Conservation (phyloP, 2,113 vertebrate genomes). For the Hiodon tergisus region DNA sequence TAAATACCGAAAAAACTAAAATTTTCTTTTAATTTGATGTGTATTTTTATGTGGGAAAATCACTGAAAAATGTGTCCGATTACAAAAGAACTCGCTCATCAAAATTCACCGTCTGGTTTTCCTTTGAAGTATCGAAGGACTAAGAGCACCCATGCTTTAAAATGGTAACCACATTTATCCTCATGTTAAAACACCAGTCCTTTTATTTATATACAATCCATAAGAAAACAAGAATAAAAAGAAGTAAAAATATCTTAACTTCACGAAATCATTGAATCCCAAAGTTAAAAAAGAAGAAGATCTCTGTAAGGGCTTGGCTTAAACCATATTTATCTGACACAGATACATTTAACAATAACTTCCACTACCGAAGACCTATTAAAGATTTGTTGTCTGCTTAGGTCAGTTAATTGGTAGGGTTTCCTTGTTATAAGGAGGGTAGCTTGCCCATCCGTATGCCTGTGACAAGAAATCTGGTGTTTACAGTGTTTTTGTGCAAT, state of each 20-base stretch:
- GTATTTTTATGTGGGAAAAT: not conserved
- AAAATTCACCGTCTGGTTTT: not conserved
- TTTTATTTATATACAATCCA: conserved; percentile 20
- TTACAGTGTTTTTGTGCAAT: not conserved
- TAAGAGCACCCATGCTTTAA: conserved; percentile 33
- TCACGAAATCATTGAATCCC: conserved; percentile 19
- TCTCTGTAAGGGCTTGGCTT: not conserved
- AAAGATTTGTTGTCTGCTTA: not conserved
- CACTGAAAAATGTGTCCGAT: not conserved
- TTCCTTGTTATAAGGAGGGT: not conserved
- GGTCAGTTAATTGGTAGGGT: not conserved
- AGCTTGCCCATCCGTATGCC: not conserved
- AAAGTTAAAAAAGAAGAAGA: conserved; percentile 27
- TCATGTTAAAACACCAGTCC: conserved; percentile 52
- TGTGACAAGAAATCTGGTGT: not conserved
- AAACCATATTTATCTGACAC: not conserved
- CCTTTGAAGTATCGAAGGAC: conserved; percentile 16
- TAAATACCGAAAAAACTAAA: too few species aligned
- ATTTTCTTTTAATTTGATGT: too few species aligned
- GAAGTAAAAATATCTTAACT: conserved; percentile 23
- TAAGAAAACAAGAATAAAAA: conserved; percentile 21
- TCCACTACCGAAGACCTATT: not conserved
- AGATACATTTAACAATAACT: not conserved
- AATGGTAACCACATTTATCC: conserved; percentile 57
- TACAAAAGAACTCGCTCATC: not conserved